Base-by-base conservation (phyloP, 2,888 invertebrate genomes). In the Tanypteryx hageni region DNA sequence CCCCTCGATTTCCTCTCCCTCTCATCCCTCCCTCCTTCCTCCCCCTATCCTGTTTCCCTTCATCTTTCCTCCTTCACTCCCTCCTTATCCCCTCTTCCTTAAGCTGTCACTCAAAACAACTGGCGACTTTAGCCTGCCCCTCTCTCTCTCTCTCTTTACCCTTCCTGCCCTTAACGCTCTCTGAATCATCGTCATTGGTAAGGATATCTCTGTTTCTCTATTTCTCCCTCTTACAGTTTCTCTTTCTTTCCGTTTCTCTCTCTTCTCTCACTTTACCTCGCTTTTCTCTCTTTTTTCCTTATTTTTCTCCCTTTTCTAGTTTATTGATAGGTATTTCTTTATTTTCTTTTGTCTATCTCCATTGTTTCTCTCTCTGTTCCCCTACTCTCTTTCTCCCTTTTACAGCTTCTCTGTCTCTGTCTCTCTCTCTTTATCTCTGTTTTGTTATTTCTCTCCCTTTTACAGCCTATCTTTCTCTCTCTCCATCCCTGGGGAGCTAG, bases 51-150 rank as follows among this genome's bases (percentile, higher is more conserved):
- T 44, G 44, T 44, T 5, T 64, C 64, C 16, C n/a, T n/a, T n/a
- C 16, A n/a, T 16, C 8, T 18, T 16, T 16, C n/a, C 64, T n/a
- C n/a, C 64, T n/a, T 64, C 16, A 14, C 64, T 16, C 64, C 16
- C 64, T 14, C 16, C 76, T 27, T 13, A 11, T 27, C n/a, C 16
- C n/a, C 22, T 11, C 76, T 76, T 76, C 76, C 76, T 76, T 76
- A 76, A 22, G 22, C n/a, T 22, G 76, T 76, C 76, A 76, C 76
- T 76, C 76, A 64, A 31, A 89, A 44, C 89, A 16, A 31, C 16
- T n/a, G 56, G 16, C 57, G 57, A n/a, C 56, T 56, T 16, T 18
- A 86, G 22, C 86, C 31, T 18, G 44, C 83, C 18, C 56, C 56
- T 18, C 7, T 64, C 64, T 64, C 64, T 64, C 18, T 18, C 64